Conservation (phyloP, 2,113 vertebrate genomes). For the Dipodomys stephensi region DNA sequence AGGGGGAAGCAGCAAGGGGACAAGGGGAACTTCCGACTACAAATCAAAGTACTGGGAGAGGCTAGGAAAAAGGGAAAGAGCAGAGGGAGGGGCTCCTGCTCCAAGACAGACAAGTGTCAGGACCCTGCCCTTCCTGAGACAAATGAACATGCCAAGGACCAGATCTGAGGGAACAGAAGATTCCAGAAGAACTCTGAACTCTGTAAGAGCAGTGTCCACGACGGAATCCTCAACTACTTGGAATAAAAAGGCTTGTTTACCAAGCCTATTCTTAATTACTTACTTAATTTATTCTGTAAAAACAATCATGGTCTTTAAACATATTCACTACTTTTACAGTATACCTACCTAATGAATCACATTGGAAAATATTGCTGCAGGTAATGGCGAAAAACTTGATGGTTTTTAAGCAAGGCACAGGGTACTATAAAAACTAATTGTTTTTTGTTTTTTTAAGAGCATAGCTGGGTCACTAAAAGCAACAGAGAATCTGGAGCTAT, state of each 20-base stretch:
- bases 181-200: not conserved
- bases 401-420: not conserved
- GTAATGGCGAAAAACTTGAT: not conserved
- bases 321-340: not conserved
- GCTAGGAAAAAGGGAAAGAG: slow-evolving; percentile 41
- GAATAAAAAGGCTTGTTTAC: not conserved
- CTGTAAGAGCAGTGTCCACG: fast-evolving
- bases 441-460: not conserved
- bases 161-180: not conserved
- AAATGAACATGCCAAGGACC: slow-evolving; percentile 24
- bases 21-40: slow-evolving; percentile 71
- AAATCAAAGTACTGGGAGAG: slow-evolving; percentile 76
- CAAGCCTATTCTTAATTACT: too few species aligned
- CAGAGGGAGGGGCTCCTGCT: not conserved
- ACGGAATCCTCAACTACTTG: not conserved
- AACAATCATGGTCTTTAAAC: too few species aligned
- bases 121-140: slow-evolving; percentile 66
- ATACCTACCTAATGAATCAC: not conserved
- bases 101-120: slow-evolving; percentile 10
- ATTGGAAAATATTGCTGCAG: not conserved
- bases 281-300: too few species aligned
- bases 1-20: slow-evolving; percentile 83
- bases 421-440: not conserved
- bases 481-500: not conserved
- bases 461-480: not conserved